Evolutionary conservation across 1,140 invertebrate genomes (phyloP).

Genomic region (Plectus sambesii): DNA sequence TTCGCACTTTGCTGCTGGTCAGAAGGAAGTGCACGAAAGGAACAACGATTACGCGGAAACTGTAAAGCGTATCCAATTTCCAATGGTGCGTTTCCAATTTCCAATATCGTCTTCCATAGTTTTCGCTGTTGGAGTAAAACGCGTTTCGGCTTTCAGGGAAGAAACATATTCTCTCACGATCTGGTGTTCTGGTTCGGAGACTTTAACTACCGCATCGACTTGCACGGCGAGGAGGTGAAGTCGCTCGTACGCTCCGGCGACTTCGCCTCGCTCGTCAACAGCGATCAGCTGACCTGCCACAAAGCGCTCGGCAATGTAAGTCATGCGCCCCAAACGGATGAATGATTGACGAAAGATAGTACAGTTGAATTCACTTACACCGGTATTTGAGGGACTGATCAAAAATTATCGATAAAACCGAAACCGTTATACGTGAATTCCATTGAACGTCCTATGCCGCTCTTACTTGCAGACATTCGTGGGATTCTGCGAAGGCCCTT

Average conservation of each 20-base stretch:
- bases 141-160: constrained; percentile 50
- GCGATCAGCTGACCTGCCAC: constrained; percentile 72
- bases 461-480: constrained; percentile 71
- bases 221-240: constrained; percentile 86
- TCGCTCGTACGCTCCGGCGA: constrained; percentile 67
- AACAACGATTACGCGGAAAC: constrained; percentile 95
- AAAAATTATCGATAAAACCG: too few relatives aligned
- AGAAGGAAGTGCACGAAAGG: constrained; percentile 82
- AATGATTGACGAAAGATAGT: too few relatives aligned
- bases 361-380: too few relatives aligned
- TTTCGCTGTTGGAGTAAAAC: not conserved
- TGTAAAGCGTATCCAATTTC: constrained; percentile 77
- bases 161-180: constrained; percentile 83
- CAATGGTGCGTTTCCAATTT: constrained; percentile 57
- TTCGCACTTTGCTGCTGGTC: constrained; percentile 96
- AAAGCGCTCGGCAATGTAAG: constrained; percentile 48
- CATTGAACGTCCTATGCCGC: too few relatives aligned
- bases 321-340: not conserved
- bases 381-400: too few relatives aligned
- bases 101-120: constrained; percentile 5
- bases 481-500: constrained; percentile 80
- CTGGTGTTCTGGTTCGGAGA: constrained; percentile 99
- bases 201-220: constrained; percentile 95
- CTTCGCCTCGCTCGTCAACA: constrained; percentile 62
- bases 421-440: too few relatives aligned